These are phyloP conservation scores for Pipistrellus nathusii DNA, from an alignment of 2,797 vertebrate genomes.

Conservation along the genomic window DNA sequence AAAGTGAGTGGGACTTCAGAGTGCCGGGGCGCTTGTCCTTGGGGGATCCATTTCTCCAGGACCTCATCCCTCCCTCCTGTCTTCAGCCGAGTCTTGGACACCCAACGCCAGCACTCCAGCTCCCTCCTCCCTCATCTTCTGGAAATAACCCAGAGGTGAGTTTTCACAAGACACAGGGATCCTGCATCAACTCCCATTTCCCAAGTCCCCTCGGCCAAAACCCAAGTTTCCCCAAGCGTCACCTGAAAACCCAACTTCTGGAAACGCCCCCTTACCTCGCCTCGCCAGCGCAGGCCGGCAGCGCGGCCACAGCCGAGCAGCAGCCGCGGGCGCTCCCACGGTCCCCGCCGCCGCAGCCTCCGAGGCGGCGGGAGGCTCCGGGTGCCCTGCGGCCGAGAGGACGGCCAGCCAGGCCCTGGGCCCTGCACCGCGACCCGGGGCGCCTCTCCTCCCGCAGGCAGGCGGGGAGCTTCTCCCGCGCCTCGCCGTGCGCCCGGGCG, in stretches of 20 bases:
- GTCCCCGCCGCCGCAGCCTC: neutral
- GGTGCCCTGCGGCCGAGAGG: neutral
- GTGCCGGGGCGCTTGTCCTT: neutral
- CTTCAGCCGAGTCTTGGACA: neutral
- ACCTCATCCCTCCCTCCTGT: neutral
- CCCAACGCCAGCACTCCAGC: neutral
- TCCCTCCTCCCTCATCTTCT: slow-evolving; percentile 7
- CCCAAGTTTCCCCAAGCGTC: slow-evolving; percentile 40
- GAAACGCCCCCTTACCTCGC: slow-evolving; percentile 33
- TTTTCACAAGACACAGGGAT: neutral
- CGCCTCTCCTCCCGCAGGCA: neutral
- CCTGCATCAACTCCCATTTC: neutral
- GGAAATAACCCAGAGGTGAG: neutral
- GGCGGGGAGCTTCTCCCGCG: neutral
- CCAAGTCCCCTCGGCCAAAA: neutral
- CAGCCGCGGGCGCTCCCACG: neutral
- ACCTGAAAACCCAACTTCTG: slow-evolving; percentile 64
- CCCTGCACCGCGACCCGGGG: neutral
- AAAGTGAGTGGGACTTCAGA: neutral
- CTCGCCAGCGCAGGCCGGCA: neutral
- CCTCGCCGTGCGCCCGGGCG: neutral
- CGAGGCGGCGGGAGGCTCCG: neutral
- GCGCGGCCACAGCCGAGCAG: neutral
- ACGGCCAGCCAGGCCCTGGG: slow-evolving; percentile 22
- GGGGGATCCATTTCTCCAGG: neutral